Evolutionary conservation across 2,113 vertebrate species (phyloP), one percentile per base, ranked within the genome.

Genomic region (Solea senegalensis): DNA sequence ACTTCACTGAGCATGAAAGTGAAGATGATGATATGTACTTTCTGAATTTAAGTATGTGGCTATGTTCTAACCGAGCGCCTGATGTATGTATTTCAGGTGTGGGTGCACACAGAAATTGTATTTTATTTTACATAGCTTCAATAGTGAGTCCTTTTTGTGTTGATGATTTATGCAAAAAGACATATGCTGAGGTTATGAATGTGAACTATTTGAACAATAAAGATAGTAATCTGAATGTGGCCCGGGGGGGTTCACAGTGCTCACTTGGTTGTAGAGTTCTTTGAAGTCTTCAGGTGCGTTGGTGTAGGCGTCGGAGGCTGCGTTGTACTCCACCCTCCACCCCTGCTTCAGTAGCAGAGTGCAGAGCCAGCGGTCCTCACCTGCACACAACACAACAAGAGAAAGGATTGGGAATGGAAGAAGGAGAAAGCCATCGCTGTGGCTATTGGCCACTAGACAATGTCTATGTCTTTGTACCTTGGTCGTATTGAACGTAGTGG

Each of bases 341-440:
- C 93, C 93, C 59, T 93, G 93, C 67, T 93, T 93, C 50, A 94
- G 55, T 39, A 94, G 55, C 41, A 94, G 82, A 39, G 92, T 94
- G 26, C 91, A 93, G 56, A 94, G 77, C 93, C 93, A 94, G 58
- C 93, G 93, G 62, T 94, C 93, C 58, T 94, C 93, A 28, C 93
- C 93, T 94, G 55, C 13, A 69, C 9, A 7, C 8, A 15, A 11
- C 4, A 53, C 2, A 40, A 7, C 2, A 4, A 4, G 15, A 27
- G 1, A 34, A 21, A 21, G 21, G 21, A 21, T 21, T 5, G 3
- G 26, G 14, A 45, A 40, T 40, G 13, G 40, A 48, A 14, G 27
- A 67, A 43, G 1, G 14, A 57, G 16, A 11, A 11, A 9, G 8
- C 0, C 4, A 75, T 4, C 5, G 9, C 7, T 7, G 7, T 14